Evolutionary conservation across 2,113 vertebrate genomes (phyloP).

Genomic region (Phylloscopus trochiloides): DNA sequence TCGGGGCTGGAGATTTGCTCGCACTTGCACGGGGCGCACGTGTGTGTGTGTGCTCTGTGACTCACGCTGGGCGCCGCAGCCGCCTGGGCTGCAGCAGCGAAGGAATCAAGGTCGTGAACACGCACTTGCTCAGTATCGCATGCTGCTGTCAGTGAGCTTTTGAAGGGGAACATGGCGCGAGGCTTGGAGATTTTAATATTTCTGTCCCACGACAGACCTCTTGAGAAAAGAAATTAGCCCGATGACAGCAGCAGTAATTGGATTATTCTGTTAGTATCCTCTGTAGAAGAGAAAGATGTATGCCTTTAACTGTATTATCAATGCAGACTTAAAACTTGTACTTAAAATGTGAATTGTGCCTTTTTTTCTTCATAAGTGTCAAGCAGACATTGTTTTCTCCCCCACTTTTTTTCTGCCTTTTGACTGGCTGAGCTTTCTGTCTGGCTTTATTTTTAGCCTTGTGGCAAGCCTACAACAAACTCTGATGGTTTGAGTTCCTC

Average conservation of each 20-base stretch:
- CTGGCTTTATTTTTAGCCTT: background rate
- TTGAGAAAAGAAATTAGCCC: background rate
- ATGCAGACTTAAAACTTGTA: background rate
- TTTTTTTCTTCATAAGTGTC: background rate
- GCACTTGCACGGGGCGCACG: background rate
- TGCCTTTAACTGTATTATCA: background rate
- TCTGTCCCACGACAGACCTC: background rate
- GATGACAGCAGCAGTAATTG: background rate
- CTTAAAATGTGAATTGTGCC: conserved; percentile 1
- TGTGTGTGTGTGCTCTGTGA: background rate
- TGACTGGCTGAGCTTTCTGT: background rate
- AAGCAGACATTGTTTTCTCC: background rate
- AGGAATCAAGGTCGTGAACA: background rate
- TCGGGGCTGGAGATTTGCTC: accelerated
- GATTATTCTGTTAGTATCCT: background rate
- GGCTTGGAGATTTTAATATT: background rate
- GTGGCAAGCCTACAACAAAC: background rate
- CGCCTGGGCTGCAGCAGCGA: background rate
- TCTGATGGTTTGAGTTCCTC: background rate
- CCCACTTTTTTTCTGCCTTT: background rate
- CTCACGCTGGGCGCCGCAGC: accelerated
- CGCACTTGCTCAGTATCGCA: background rate
- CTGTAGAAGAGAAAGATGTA: background rate
- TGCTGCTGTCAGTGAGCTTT: background rate
- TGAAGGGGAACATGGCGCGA: background rate